Evolutionary conservation across 2,888 invertebrate species (phyloP).

Genomic region (Physocephala rufipes): DNA sequence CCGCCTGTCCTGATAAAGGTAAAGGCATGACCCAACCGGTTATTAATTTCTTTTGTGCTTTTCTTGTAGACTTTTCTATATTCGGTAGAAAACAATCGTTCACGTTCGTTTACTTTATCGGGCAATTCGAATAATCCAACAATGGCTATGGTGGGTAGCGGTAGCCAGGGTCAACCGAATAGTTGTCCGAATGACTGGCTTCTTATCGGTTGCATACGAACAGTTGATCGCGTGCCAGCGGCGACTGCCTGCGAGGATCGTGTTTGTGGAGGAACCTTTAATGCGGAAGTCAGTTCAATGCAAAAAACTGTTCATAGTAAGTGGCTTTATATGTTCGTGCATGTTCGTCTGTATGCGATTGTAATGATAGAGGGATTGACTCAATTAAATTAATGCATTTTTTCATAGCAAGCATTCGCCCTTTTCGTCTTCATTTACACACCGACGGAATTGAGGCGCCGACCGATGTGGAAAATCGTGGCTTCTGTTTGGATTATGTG

Average conservation of each 20-base stretch:
- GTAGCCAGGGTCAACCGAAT: constrained; percentile 72
- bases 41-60: constrained; percentile 9
- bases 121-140: constrained; percentile 79
- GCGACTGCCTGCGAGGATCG: constrained; percentile 78
- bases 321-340: constrained; percentile 53
- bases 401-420: constrained; percentile 77
- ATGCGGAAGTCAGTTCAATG: constrained; percentile 75
- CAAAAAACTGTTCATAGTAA: constrained; percentile 78
- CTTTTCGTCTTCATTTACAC: constrained; percentile 81
- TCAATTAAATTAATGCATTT: constrained; percentile 3
- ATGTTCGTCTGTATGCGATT: background rate
- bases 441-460: constrained; percentile 82
- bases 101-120: constrained; percentile 78
- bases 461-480: constrained; percentile 77
- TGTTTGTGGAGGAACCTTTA: constrained; percentile 84
- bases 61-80: constrained; percentile 41
- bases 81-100: constrained; percentile 73
- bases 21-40: background rate
- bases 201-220: constrained; percentile 77
- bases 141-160: constrained; percentile 76
- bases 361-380: too few relatives aligned
- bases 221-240: constrained; percentile 66
- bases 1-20: constrained; percentile 77
- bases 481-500: constrained; percentile 84
- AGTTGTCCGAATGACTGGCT: constrained; percentile 83